Evolutionary conservation across 2,113 vertebrate genomes (phyloP), one percentile per base, ranked within the genome.

Genomic region (Burhinus bistriatus): DNA sequence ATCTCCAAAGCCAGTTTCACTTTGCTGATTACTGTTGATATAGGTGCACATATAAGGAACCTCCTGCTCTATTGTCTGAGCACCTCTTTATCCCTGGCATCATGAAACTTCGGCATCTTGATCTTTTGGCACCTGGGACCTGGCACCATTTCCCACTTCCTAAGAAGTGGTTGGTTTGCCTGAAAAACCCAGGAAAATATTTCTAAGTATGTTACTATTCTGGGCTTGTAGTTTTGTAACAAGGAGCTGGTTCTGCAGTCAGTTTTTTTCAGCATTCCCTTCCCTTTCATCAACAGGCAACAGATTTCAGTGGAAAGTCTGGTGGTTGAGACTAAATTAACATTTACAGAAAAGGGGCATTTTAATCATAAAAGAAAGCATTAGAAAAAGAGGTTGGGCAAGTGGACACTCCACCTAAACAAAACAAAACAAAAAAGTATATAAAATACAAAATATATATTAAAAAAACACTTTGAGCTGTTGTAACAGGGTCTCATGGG

Each of bases 1-100:
- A 89, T 85, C 49, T 85, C 66, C 45, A 95, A 49, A 89, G 84
- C 89, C 73, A 70, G 40, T 83, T 96, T 91, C 78, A 38, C 45
- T 91, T 95, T 55, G 84, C 36, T 88, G 54, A 89, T 83, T 54
- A 61, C 34, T 95, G 57, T 65, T 76, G 75, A 34, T 88, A 52
- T 36, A 68, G 40, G 45, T 66, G 62, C 64, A 79, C 0, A 1
- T 54, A 19, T 32, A 27, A 25, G 83, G 78, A 87, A 84, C 58
- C 54, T 94, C 62, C 71, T 69, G 42, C 52, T 80, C 20, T 40
- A 80, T 66, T 90, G 71, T 77, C 42, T 2, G 8, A 93, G 77
- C 32, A 73, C 30, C n/a, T 66, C 77, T 72, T 85, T 42, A 72
- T 76, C 10, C 49, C 9, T 34, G 44, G 44, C 44, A 44, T 44